Evolutionary conservation across 2,888 invertebrate genomes (phyloP), one percentile per base, ranked within the genome.

Genomic region (Pardosa pseudoannulata): DNA sequence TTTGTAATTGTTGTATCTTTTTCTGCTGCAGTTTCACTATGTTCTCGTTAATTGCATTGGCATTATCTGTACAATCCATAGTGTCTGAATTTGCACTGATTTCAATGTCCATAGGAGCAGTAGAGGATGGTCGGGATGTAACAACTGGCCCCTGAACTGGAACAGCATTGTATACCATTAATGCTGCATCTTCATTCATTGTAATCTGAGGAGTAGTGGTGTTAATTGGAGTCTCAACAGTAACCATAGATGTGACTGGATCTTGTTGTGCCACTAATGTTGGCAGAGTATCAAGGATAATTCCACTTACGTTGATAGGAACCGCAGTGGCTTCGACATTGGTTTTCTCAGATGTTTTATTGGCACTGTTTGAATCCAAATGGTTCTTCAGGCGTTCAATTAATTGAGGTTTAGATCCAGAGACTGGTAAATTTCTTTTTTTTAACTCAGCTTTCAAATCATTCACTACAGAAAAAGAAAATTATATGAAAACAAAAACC

Each of bases 401-500:
- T 62, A 99, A 93, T 91, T 98, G 97, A 9, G 98, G 97, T 91
- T 99, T 99, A 0, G 98, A 95, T 0, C 98, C 98, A 13, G 98
- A 98, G 0, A 99, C 98, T 5, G 98, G 97, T 87, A 99, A 93
- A 92, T 96, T 98, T 71, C 98, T 94, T 82, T 96, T 95, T 92
- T 98, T 98, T 90, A 98, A 94, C 91, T 98, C 98, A 81, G 96
- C 96, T 91, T 98, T 97, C 89, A 98, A 93, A 91, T 98, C 98
- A 88, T 96, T 97, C 78, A 96, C 98, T 93, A 85, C 0, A 89
- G 89, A 31, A 46, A 80, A 67, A 64, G 70, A 36, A 36, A 36
- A n/a, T n/a, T n/a, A n/a, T n/a, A n/a, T n/a, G n/a, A n/a, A n/a
- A n/a, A n/a, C n/a, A n/a, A n/a, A n/a, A n/a, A n/a, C n/a, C n/a